Conservation (phyloP, 1,140 invertebrate species). For the Diorhabda sublineata region DNA sequence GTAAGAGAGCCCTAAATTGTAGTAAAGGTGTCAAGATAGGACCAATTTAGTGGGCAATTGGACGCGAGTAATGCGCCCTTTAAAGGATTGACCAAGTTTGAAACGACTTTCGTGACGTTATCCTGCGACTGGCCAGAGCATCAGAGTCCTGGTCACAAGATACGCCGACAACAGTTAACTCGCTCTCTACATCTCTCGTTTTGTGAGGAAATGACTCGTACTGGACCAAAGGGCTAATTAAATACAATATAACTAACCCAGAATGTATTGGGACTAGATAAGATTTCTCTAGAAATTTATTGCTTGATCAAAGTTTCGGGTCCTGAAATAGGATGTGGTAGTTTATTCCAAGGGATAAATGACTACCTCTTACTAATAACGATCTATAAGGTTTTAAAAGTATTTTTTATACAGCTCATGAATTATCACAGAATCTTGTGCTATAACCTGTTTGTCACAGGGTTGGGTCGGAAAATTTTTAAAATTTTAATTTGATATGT, state of each 20-base stretch:
- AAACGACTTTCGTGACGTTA: constrained; percentile 42
- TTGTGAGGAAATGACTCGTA: constrained; percentile 21
- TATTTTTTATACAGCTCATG: too few relatives aligned
- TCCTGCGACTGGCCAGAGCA: constrained; percentile 42
- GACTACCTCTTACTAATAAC: not conserved
- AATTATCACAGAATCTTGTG: too few relatives aligned
- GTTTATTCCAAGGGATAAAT: not conserved
- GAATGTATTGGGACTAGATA: constrained; percentile 13
- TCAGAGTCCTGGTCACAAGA: constrained; percentile 25
- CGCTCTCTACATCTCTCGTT: constrained; percentile 21
- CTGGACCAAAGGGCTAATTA: constrained; percentile 29
- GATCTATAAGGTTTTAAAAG: not conserved
- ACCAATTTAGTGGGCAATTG: constrained; percentile 48
- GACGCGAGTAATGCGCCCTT: constrained; percentile 46
- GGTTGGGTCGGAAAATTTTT: too few relatives aligned
- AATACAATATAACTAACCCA: constrained; percentile 29
- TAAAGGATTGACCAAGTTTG: constrained; percentile 45
- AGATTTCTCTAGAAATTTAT: constrained; percentile 14
- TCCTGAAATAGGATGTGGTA: not conserved
- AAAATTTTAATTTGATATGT: too few relatives aligned
- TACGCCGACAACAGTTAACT: constrained; percentile 11
- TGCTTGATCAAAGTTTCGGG: constrained; percentile 11
- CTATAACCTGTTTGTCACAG: too few relatives aligned
- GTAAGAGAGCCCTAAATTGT: constrained; percentile 34
- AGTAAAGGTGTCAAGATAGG: constrained; percentile 48